Evolutionary conservation across 1,140 invertebrate species (phyloP).

Genomic region (Trichonephila clavata): DNA sequence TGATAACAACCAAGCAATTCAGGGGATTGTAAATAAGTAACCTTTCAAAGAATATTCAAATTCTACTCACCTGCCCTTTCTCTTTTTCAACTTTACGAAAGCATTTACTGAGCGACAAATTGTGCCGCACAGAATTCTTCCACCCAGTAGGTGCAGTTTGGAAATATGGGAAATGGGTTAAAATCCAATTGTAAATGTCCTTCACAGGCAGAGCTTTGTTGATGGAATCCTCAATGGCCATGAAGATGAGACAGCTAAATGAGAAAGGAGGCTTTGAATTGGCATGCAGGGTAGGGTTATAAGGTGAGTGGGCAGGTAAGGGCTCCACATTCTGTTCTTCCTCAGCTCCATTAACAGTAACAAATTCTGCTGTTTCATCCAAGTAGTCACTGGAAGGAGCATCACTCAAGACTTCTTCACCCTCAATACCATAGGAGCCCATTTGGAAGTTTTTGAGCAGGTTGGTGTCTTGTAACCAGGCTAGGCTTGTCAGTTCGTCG

Average conservation of each 20-base stretch:
- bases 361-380: constrained; percentile 66
- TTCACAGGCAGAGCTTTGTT: constrained; percentile 95
- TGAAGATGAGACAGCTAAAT: constrained; percentile 97
- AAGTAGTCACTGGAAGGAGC: constrained; percentile 75
- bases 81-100: constrained; percentile 83
- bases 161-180: constrained; percentile 85
- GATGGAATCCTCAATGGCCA: constrained; percentile 96
- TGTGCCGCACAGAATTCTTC: constrained; percentile 85
- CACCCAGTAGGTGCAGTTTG: constrained; percentile 83
- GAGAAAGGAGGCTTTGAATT: constrained; percentile 96
- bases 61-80: constrained; percentile 83
- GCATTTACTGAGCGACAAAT: constrained; percentile 84
- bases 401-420: constrained; percentile 33
- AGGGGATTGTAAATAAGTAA: no score
- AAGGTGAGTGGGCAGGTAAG: constrained; percentile 72
- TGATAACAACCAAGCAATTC: no score
- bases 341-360: constrained; percentile 68
- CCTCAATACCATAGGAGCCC: constrained; percentile 44
- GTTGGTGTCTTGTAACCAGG: constrained; percentile 95
- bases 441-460: constrained; percentile 86
- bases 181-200: constrained; percentile 99
- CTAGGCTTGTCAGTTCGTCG: constrained; percentile 93
- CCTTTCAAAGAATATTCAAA: neutral
- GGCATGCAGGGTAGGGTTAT: constrained; percentile 86
- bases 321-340: constrained; percentile 59